Percentiles rank a stretch among this genome's conserved stretches.
Evolutionary conservation across 2,888 invertebrate genomes (phyloP).

Genomic region (Nephrotoma flavescens): DNA sequence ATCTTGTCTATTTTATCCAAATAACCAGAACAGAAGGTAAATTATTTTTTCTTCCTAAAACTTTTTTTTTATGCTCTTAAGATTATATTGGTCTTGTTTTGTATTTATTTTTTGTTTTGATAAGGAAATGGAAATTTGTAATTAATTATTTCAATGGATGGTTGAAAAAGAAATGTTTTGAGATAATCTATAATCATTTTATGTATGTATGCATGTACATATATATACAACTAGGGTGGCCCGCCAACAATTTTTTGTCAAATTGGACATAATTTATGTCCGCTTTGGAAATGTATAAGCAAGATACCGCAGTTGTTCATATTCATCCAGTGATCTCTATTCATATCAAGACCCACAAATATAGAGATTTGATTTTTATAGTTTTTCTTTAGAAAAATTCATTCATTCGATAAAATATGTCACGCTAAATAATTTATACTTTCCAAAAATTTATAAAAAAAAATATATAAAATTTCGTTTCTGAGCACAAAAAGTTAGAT

Average conservation of each 20-base stretch:
- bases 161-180: neutral
- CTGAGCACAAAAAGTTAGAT: neutral
- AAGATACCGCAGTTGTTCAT: neutral
- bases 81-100: neutral
- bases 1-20: neutral
- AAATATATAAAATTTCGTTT: neutral
- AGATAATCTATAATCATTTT: neutral
- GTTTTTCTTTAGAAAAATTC: neutral
- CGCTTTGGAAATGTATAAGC: neutral
- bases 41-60: neutral
- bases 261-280: neutral
- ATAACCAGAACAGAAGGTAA: neutral
- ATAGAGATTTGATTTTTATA: neutral
- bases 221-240: neutral
- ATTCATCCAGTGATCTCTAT: neutral
- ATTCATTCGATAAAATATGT: neutral
- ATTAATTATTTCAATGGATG: neutral
- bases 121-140: neutral
- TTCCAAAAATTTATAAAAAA: neutral
- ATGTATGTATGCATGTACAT: neutral
- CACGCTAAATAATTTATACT: neutral
- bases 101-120: neutral
- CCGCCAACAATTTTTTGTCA: neutral
- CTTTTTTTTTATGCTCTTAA: neutral
- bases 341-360: neutral